Conservation (phyloP, 2,113 vertebrate species). For the Dascyllus trimaculatus region DNA sequence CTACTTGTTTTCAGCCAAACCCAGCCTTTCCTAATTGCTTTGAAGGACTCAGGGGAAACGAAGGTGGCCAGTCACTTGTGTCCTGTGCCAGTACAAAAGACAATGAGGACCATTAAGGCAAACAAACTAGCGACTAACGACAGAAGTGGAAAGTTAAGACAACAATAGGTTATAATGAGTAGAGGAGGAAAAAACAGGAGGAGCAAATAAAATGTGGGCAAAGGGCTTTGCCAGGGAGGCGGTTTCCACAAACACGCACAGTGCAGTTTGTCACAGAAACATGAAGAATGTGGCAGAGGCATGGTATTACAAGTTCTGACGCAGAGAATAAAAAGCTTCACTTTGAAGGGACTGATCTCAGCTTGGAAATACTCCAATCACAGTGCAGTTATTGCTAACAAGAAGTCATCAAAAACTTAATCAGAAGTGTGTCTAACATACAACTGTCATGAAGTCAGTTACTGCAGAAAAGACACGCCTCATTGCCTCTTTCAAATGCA, state of each 20-base stretch:
- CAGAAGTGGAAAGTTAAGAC: slow-evolving; percentile 44
- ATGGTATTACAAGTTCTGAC: slow-evolving; percentile 42
- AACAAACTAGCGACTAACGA: slow-evolving; percentile 24
- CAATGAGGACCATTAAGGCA: slow-evolving; percentile 52
- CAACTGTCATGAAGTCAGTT: slow-evolving; percentile 6
- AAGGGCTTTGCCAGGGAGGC: slow-evolving; percentile 7
- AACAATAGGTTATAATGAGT: slow-evolving; percentile 41
- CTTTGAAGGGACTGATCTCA: slow-evolving; percentile 24
- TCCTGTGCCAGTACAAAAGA: slow-evolving; percentile 39
- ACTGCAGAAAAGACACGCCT: not conserved
- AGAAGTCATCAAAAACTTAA: slow-evolving; percentile 1
- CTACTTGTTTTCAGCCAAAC: slow-evolving; percentile 35
- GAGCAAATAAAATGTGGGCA: slow-evolving; percentile 26
- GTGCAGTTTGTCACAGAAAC: slow-evolving; percentile 63
- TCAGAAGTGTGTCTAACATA: slow-evolving; percentile 10
- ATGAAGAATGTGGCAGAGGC: slow-evolving; percentile 68
- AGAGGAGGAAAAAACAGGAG: slow-evolving; percentile 40
- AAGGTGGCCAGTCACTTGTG: slow-evolving; percentile 38
- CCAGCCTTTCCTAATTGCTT: slow-evolving; percentile 42
- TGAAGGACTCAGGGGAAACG: slow-evolving; percentile 7
- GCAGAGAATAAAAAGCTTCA: slow-evolving; percentile 14
- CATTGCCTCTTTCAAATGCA: slow-evolving; percentile 20
- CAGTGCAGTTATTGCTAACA: not conserved
- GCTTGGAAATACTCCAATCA: slow-evolving; percentile 16
- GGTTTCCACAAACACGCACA: slow-evolving; percentile 42